Percentiles rank a stretch among this genome's conserved stretches.
phyloP scores from a whole-genome alignment of 1,140 invertebrate genomes.

The Triops cancriformis region DNA sequence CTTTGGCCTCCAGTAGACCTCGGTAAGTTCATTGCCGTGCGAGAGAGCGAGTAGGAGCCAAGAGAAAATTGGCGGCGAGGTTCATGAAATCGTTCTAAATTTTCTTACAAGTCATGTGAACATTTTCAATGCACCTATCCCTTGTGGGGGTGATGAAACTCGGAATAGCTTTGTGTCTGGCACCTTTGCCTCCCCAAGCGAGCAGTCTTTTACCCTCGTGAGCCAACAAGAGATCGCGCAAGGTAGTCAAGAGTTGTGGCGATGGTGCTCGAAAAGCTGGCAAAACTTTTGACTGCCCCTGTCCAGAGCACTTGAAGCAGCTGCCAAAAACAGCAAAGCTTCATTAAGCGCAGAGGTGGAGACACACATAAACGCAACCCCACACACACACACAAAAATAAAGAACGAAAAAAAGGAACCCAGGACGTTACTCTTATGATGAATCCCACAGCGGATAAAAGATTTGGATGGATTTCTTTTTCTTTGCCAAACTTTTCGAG shows the following conservation, averaged over 20 bases:
- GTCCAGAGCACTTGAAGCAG: not conserved
- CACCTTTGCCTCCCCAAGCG: not conserved
- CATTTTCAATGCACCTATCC: not conserved
- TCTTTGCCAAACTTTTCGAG: not conserved
- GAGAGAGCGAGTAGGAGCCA: too few relatives aligned
- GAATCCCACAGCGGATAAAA: not conserved
- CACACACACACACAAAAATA: not conserved
- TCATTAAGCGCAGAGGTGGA: constrained; percentile 13
- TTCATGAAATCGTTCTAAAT: not conserved
- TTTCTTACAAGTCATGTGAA: not conserved
- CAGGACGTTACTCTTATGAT: not conserved
- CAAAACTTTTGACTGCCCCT: not conserved
- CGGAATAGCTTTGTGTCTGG: constrained; percentile 9
- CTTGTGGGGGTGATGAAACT: not conserved
- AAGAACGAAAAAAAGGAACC: not conserved
- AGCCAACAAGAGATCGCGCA: not conserved
- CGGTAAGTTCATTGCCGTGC: too few relatives aligned
- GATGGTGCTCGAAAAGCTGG: not conserved
- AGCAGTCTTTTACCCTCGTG: not conserved
- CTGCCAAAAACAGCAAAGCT: constrained; percentile 13
- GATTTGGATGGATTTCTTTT: not conserved
- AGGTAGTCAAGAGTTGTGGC: not conserved
- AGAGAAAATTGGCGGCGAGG: not conserved
- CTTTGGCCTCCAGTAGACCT: too few relatives aligned
- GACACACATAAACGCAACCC: not conserved